These are phyloP conservation scores for Hydrolagus colliei DNA, from an alignment of 2,797 vertebrate species.

Conservation along the genomic window DNA sequence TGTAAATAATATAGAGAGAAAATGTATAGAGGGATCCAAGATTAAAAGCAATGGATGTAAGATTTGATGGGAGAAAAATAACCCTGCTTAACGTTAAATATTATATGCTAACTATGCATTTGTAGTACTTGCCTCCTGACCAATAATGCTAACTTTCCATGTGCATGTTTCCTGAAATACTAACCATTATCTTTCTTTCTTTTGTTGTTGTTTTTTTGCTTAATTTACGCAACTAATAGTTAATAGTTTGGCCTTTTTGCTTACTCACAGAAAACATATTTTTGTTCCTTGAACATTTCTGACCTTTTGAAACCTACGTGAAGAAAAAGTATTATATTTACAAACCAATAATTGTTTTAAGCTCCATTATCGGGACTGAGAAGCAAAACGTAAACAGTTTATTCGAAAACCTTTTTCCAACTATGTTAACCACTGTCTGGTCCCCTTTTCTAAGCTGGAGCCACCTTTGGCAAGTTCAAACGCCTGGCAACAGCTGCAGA, in stretches of 20 bases:
- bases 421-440: constrained; percentile 80
- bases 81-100: constrained; percentile 24
- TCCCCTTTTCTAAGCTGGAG: constrained; percentile 81
- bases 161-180: constrained; percentile 28
- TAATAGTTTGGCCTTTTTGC: constrained; percentile 23
- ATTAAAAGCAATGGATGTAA: constrained; percentile 12
- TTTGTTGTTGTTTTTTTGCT: constrained; percentile 11
- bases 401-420: constrained; percentile 41
- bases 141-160: constrained; percentile 26
- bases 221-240: constrained; percentile 14
- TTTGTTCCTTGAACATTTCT: constrained; percentile 25
- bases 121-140: constrained; percentile 7
- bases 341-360: constrained; percentile 31
- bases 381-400: constrained; percentile 33
- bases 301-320: constrained; percentile 28
- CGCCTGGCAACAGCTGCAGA: constrained; percentile 66
- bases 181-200: constrained; percentile 14
- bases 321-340: constrained; percentile 28
- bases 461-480: constrained; percentile 66
- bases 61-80: not conserved
- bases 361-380: constrained; percentile 26
- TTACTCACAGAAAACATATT: constrained; percentile 8
- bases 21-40: not conserved
- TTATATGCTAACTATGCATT: constrained; percentile 25
- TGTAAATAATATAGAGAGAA: no score